A percentile compares a stretch with the other conserved stretches of the same genome.
phyloP scores from a whole-genome alignment of 2,113 vertebrate species.

The Eretmochelys imbricata region DNA sequence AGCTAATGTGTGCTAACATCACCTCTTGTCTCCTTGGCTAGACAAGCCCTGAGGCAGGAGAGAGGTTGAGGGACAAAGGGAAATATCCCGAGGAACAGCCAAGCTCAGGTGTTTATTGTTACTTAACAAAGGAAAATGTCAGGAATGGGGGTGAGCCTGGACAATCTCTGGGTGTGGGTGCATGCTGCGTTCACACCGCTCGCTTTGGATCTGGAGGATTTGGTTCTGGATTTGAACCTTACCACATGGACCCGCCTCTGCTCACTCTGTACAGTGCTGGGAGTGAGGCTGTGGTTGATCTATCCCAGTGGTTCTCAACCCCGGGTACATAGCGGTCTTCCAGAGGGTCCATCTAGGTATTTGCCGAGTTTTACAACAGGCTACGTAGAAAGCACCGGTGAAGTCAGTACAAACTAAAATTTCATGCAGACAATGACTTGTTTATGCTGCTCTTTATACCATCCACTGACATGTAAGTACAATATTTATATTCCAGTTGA shows the following conservation, averaged over 20 bases:
- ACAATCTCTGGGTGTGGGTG: not conserved
- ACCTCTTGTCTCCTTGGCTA: too few relatives aligned
- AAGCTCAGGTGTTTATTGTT: not conserved
- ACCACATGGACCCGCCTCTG: not conserved
- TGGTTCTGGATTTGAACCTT: not conserved
- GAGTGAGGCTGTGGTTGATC: not conserved
- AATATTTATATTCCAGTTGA: too few relatives aligned
- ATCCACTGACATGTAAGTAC: too few relatives aligned
- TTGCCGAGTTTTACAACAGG: too few relatives aligned
- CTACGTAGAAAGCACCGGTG: too few relatives aligned
- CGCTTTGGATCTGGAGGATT: not conserved
- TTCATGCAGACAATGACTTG: too few relatives aligned
- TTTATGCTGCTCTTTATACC: too few relatives aligned
- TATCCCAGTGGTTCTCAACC: not conserved
- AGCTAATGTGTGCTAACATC: not conserved
- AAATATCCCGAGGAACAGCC: not conserved
- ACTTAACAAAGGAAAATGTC: not conserved
- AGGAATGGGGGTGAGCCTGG: not conserved
- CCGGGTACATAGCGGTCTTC: too few relatives aligned
- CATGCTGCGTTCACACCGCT: not conserved
- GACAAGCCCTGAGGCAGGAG: too few relatives aligned
- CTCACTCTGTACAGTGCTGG: not conserved
- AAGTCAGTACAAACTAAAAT: too few relatives aligned
- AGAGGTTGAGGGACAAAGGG: not conserved
- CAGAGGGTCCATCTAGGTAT: too few relatives aligned